Conservation (phyloP, 2,113 vertebrate species). For the Sinocyclocheilus anshuiensis region DNA sequence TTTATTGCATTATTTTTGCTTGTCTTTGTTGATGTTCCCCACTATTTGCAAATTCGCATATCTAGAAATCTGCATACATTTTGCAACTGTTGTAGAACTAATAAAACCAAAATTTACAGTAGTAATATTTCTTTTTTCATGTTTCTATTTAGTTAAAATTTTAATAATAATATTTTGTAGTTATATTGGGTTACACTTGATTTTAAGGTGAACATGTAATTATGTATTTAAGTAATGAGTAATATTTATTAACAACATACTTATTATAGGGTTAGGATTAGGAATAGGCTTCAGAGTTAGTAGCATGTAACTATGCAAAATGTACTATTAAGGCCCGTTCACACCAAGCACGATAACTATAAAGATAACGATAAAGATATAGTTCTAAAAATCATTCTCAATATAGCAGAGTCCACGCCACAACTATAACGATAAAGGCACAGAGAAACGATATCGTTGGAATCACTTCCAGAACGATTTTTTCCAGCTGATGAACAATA, state of each 20-base stretch:
- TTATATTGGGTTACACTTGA: not conserved
- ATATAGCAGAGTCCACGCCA: no score
- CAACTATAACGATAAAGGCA: no score
- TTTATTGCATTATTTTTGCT: not conserved
- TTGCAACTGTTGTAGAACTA: not conserved
- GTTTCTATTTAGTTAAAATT: not conserved
- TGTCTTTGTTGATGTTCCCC: no score
- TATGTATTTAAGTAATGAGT: no score
- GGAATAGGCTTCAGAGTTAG: not conserved
- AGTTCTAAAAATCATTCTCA: no score
- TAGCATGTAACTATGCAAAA: not conserved
- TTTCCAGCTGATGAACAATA: no score
- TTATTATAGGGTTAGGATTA: not conserved
- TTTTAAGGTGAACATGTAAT: not conserved
- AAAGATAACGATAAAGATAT: no score
- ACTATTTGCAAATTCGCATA: no score
- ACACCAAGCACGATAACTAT: no score
- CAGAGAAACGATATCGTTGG: no score
- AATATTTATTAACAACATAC: no score
- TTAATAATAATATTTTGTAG: not conserved
- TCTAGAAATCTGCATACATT: not conserved
- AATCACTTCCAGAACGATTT: no score
- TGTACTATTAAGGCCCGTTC: not conserved
- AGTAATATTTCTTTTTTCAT: not conserved
- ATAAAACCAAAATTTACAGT: not conserved